phyloP scores from a whole-genome alignment of 2,113 vertebrate genomes.

The Nycticorax nycticorax region DNA sequence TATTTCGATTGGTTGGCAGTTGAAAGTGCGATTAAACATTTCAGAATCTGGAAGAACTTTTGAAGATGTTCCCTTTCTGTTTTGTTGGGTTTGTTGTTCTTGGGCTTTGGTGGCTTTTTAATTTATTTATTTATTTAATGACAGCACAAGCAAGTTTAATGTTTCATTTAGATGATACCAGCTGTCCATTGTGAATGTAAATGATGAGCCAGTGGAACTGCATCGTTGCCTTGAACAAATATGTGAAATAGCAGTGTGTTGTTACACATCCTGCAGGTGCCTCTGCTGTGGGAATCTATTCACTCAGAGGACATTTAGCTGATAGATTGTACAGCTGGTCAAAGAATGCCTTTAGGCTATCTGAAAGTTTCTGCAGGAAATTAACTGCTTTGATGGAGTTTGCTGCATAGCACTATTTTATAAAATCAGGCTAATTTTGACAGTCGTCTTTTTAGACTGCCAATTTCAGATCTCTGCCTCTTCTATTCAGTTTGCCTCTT shows the following conservation, averaged over 20 bases:
- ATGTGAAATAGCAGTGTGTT: background rate
- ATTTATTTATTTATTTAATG: constrained; percentile 5
- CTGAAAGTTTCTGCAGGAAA: constrained; percentile 61
- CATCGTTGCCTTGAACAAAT: constrained; percentile 20
- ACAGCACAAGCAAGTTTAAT: constrained; percentile 57
- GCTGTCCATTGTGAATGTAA: constrained; percentile 70
- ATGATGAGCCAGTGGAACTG: constrained; percentile 51
- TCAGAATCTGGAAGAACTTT: constrained; percentile 45
- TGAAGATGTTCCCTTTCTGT: constrained; percentile 29
- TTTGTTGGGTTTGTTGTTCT: background rate
- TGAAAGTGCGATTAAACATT: constrained; percentile 64
- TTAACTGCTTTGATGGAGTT: constrained; percentile 53
- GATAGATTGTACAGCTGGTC: constrained; percentile 67
- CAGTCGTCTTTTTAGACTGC: constrained; percentile 2
- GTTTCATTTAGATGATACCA: constrained; percentile 63
- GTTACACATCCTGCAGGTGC: constrained; percentile 65
- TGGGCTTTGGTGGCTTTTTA: background rate
- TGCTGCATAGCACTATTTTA: constrained; percentile 26
- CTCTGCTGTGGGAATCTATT: constrained; percentile 58
- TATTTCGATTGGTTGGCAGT: constrained; percentile 51
- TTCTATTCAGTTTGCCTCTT: background rate
- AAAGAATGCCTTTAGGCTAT: constrained; percentile 67
- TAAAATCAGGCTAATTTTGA: constrained; percentile 30
- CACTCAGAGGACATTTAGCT: constrained; percentile 46
- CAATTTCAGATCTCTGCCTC: constrained; percentile 1